A percentile compares a stretch with the other conserved stretches of the same genome.
phyloP scores from a whole-genome alignment of 2,797 vertebrate genomes.

The Petrocephalus sullivani region DNA sequence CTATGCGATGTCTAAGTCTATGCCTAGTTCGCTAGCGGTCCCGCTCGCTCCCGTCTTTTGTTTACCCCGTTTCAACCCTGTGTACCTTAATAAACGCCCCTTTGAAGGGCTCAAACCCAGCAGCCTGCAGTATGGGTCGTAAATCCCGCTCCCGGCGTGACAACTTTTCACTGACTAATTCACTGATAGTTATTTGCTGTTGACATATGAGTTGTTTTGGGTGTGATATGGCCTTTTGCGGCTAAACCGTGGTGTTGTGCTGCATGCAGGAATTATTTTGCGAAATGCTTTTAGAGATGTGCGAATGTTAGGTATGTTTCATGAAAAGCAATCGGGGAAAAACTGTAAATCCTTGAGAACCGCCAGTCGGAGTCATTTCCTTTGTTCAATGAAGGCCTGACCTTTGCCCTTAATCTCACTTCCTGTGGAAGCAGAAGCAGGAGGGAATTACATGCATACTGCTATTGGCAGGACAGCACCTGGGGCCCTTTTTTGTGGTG shows the following conservation, averaged over 20 bases:
- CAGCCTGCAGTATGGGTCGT: too few relatives aligned
- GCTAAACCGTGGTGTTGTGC: background rate
- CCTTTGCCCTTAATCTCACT: background rate
- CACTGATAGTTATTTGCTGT: background rate
- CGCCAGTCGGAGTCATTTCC: background rate
- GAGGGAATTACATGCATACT: background rate
- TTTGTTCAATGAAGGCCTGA: background rate
- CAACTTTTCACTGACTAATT: background rate
- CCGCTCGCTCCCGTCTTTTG: too few relatives aligned
- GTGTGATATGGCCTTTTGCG: background rate
- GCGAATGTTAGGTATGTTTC: background rate
- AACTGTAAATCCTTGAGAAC: background rate
- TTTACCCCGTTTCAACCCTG: too few relatives aligned
- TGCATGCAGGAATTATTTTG: background rate
- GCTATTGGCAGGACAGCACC: background rate
- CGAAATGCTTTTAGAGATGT: background rate
- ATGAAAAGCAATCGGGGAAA: background rate
- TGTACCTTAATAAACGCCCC: too few relatives aligned
- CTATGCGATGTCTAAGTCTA: too few relatives aligned
- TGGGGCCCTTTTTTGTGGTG: background rate
- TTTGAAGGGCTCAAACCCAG: too few relatives aligned
- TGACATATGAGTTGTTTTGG: background rate
- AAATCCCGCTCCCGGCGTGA: too few relatives aligned
- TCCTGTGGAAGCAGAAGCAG: background rate
- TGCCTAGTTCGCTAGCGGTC: too few relatives aligned